Percentiles rank a stretch among this genome's conserved stretches.
Conservation (phyloP, 2,797 vertebrate species). For the Girardinus metallicus region DNA sequence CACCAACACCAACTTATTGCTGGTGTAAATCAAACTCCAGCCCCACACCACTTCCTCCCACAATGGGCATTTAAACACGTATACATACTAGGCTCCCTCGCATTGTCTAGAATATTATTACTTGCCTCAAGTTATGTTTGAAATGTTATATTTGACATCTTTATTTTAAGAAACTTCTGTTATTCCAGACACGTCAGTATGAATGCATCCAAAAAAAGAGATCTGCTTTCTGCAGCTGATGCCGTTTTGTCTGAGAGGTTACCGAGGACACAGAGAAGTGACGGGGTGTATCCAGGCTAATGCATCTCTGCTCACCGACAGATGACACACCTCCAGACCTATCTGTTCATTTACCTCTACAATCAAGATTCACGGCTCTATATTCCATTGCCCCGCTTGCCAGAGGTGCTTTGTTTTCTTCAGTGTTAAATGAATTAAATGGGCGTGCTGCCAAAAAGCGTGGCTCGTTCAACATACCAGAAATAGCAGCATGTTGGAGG, state of each 20-base stretch:
- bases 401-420: constrained; percentile 71
- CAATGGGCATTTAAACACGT: constrained; percentile 73
- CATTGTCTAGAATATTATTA: constrained; percentile 37
- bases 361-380: constrained; percentile 78
- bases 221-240: constrained; percentile 7
- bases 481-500: constrained; percentile 36
- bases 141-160: constrained; percentile 21
- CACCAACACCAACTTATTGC: constrained; percentile 72
- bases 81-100: constrained; percentile 36
- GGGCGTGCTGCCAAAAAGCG: constrained; percentile 69
- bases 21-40: constrained; percentile 67
- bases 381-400: constrained; percentile 65
- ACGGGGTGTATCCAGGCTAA: constrained; percentile 57
- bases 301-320: constrained; percentile 65
- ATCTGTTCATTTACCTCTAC: constrained; percentile 71
- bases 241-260: constrained; percentile 29
- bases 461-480: constrained; percentile 43
- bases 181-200: constrained; percentile 1
- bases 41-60: constrained; percentile 44
- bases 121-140: constrained; percentile 37
- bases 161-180: neutral
- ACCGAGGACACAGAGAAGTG: constrained; percentile 44
- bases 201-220: constrained; percentile 23
- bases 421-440: constrained; percentile 82
- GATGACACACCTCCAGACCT: constrained; percentile 76